Evolutionary conservation across 1,140 invertebrate species (phyloP), one percentile per base, ranked within the genome.

Genomic region (Pectinophora gossypiella): DNA sequence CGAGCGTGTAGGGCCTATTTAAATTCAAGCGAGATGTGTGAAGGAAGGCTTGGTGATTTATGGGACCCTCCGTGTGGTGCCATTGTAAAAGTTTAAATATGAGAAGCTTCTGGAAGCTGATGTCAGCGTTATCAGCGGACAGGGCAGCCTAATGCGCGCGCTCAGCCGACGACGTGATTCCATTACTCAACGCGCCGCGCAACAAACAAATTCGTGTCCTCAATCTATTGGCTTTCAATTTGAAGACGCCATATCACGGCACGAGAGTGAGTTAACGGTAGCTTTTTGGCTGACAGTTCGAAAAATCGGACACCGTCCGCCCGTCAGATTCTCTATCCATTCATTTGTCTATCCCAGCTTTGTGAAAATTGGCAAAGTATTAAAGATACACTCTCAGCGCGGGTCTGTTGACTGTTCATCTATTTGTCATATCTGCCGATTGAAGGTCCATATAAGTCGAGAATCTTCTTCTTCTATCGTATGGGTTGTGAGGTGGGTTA

Each of bases 1-100:
- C 66, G 70, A 66, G 65, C 66, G 68, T 66, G 68, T 62, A 44
- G 61, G 63, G 58, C 59, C 68, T 74, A 76, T 78, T 80, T 76
- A 81, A 83, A 83, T 79, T 81, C 70, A 59, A 64, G 64, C 61
- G 66, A 69, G 76, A 76, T 68, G 72, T 78, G 74, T 75, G 70
- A 76, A 78, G 68, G 65, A 79, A 76, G 65, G 67, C 57, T 56
- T 40, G 43, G 46, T 81, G 76, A 85, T 83, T 83, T 80, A 83
- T 83, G 66, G 57, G 50, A 56, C 60, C 55, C 63, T 59, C 46
- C 58, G 64, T 53, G 51, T 51, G 54, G 60, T 59, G 57, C 68
- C 54, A 69, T 72, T 76, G 64, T 66, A 65, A 76, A 79, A 84
- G 72, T 80, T 78, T 78, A 74, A 80, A 80, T 80, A 76, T 76